A percentile compares a stretch with the other conserved stretches of the same genome.
Conservation (phyloP, 2,113 vertebrate genomes). For the Phalacrocorax aristotelis region DNA sequence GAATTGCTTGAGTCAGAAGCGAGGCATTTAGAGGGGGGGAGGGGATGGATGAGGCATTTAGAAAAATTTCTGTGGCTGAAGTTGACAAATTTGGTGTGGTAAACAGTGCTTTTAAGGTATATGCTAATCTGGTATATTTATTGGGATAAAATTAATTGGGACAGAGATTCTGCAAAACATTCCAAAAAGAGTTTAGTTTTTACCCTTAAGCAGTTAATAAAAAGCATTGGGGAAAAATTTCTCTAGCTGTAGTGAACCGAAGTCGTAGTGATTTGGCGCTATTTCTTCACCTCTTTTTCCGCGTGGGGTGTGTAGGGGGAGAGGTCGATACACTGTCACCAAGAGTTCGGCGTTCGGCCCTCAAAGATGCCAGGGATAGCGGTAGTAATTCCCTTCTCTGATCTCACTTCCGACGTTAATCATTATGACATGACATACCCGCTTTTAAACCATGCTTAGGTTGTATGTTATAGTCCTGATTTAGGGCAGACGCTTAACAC, state of each 20-base stretch:
- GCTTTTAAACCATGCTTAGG: not conserved
- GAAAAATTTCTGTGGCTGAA: not conserved
- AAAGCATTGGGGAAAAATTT: not conserved
- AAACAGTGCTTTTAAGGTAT: not conserved
- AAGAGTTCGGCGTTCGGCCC: not conserved
- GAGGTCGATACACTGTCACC: not conserved
- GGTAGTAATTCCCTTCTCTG: slow-evolving; percentile 27
- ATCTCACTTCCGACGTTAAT: not conserved
- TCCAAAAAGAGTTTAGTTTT: not conserved
- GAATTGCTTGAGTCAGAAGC: not conserved
- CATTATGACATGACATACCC: not conserved
- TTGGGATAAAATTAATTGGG: not conserved
- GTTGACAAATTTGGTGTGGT: not conserved
- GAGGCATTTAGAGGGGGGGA: not conserved
- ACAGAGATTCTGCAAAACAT: not conserved
- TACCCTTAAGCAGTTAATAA: not conserved
- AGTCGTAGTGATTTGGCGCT: not conserved
- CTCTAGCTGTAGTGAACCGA: not conserved
- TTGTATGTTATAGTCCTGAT: not conserved
- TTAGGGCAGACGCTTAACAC: not conserved
- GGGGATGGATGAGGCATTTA: not conserved
- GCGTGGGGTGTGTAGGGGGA: not conserved
- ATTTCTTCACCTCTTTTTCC: not conserved
- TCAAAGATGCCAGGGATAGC: not conserved
- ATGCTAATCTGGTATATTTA: not conserved